Base-by-base conservation (phyloP, 2,888 invertebrate genomes). In the Trypoxylon attenuatum region DNA sequence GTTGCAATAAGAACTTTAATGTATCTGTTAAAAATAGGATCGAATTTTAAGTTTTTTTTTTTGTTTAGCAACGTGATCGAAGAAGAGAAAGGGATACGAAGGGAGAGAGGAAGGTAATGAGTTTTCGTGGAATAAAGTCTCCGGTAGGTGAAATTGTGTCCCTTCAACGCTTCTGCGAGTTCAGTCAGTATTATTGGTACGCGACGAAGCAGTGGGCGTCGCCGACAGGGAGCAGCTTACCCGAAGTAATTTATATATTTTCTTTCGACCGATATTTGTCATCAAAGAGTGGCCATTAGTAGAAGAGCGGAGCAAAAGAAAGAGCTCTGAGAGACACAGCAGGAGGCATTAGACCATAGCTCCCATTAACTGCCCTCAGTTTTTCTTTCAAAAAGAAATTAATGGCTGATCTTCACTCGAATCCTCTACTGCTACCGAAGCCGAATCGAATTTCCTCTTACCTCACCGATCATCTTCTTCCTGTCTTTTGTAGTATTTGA, bases 221-320 rank as follows among this genome's bases (percentile, higher is more conserved):
- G 42, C 61, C 65, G 27, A 66, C 67, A 63, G 62, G 61, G 58
- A 61, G 54, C 77, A 78, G 78, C 80, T 79, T 79, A 73, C 73
- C 69, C 73, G 68, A 73, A 78, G 80, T 84, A 85, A 87, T 87
- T 86, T 86, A 87, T 87, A 85, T 84, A 83, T 87, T 87, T 86
- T 82, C 85, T 81, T 84, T 81, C 77, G 80, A 67, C 81, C 80
- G 84, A 86, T 86, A 86, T 87, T 86, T 86, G 87, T 87, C 87
- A 87, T 86, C 86, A 85, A 86, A 85, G 86, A 86, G 84, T 84
- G 83, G 85, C 85, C 85, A 87, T 86, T 86, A 87, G 85, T 73
- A 79, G 80, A 73, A 79, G 81, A 80, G 81, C 71, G 67, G 73
- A 61, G 75, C 70, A 71, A 74, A 79, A 81, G 80, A 74, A 78